phyloP scores from a whole-genome alignment of 2,113 vertebrate species.

The Urocitellus parryii region DNA sequence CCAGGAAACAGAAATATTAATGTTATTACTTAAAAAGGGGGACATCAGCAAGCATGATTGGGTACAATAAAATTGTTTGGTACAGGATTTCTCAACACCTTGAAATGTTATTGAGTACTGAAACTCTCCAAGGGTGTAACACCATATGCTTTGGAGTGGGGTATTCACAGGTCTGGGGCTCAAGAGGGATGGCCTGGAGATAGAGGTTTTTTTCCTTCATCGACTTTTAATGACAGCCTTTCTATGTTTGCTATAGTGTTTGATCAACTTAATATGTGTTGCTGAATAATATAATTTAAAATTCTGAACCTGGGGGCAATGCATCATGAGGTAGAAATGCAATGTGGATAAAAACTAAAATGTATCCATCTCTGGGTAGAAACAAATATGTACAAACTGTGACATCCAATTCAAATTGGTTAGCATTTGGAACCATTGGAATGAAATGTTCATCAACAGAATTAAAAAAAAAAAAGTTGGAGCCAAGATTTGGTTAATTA shows the following conservation, averaged over 20 bases:
- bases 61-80: not conserved
- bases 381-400: not conserved
- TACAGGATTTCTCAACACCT: not conserved
- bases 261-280: not conserved
- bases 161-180: not conserved
- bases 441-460: not conserved
- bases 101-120: not conserved
- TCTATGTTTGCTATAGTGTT: not conserved
- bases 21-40: not conserved
- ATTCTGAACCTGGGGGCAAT: not conserved
- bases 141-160: no score
- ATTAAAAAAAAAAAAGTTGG: not conserved
- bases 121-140: not conserved
- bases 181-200: not conserved
- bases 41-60: not conserved
- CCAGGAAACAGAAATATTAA: constrained; percentile 29
- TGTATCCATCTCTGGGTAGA: constrained; percentile 13
- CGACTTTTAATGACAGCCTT: not conserved
- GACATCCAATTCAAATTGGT: not conserved
- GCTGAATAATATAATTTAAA: constrained; percentile 32
- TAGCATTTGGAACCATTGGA: not conserved
- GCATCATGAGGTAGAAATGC: not conserved
- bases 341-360: constrained; percentile 7
- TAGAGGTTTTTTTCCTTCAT: not conserved
- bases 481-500: not conserved